Evolutionary conservation across 2,797 vertebrate genomes (phyloP).

Genomic region (Enteromius argenteus): DNA sequence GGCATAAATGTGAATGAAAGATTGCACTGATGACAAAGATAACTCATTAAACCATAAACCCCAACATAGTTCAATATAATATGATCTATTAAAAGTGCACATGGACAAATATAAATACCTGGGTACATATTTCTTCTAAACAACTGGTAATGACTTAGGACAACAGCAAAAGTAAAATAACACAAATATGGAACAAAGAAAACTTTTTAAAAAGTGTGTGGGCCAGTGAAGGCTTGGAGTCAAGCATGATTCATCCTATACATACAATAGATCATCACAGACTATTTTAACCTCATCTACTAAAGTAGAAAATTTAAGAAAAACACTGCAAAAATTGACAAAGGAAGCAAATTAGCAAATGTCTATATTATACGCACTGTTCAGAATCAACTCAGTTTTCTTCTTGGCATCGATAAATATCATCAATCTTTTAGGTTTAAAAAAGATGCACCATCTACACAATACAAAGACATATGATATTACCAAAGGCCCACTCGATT

Average conservation of each 20-base stretch:
- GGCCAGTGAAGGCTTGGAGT: not conserved
- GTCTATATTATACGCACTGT: not conserved
- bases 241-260: not conserved
- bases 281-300: not conserved
- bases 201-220: not conserved
- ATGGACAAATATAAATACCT: not conserved
- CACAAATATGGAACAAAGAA: not conserved
- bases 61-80: not conserved
- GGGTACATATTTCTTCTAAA: not conserved
- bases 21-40: not conserved
- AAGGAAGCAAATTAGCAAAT: conserved; percentile 4
- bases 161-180: conserved; percentile 10
- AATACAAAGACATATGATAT: not conserved
- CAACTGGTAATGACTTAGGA: not conserved
- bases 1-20: not conserved
- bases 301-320: not conserved
- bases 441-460: not conserved
- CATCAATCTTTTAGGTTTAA: not conserved
- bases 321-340: not conserved
- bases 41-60: not conserved
- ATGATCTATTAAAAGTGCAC: not conserved
- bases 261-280: not conserved
- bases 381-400: not conserved
- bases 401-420: not conserved
- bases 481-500: not conserved